Conservation (phyloP, 2,113 vertebrate genomes). For the Falco punctatus region DNA sequence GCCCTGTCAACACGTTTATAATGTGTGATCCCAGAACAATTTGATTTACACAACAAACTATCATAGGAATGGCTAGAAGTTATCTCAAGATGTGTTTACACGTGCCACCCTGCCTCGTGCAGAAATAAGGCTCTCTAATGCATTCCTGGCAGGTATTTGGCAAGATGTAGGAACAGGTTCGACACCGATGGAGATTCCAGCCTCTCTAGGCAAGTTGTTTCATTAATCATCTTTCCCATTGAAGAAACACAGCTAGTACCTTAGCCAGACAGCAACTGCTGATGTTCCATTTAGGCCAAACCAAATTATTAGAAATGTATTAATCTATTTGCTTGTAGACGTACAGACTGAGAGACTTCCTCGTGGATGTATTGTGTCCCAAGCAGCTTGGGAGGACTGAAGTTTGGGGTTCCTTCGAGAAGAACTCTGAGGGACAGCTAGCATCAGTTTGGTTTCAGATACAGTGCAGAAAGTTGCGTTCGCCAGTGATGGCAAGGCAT, state of each 20-base stretch:
- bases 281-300: background rate
- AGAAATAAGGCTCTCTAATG: background rate
- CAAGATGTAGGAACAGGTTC: background rate
- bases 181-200: background rate
- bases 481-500: background rate
- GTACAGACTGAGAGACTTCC: background rate
- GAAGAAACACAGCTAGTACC: background rate
- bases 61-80: background rate
- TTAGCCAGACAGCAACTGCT: background rate
- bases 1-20: background rate
- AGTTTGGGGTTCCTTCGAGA: background rate
- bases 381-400: background rate
- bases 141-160: background rate
- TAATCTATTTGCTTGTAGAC: background rate
- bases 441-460: background rate
- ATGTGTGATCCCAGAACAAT: background rate
- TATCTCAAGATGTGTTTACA: background rate
- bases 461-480: background rate
- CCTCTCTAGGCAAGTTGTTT: background rate
- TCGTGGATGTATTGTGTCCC: rapidly evolving
- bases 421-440: background rate
- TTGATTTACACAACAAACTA: background rate
- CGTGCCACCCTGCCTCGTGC: background rate
- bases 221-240: background rate
- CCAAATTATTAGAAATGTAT: background rate